These are phyloP conservation scores for Harpagoxenus sublaevis DNA, from an alignment of 2,888 invertebrate genomes.

Conservation along the genomic window DNA sequence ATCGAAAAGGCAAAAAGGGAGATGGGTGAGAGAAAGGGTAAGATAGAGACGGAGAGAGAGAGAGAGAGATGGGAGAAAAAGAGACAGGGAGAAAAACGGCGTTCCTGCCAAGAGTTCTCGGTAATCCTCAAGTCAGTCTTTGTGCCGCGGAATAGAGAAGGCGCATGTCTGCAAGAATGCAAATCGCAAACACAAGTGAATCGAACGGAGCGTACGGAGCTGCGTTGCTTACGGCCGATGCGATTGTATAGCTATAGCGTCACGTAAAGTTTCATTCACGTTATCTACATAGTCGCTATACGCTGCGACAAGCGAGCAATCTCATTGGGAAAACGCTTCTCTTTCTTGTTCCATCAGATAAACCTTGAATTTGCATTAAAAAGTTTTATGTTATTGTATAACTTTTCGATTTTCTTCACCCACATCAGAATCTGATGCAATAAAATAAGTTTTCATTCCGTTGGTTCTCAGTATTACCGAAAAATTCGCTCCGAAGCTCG, in stretches of 20 bases:
- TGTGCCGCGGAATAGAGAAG: constrained; percentile 75
- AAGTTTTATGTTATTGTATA: not conserved
- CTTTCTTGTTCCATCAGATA: not conserved
- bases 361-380: not conserved
- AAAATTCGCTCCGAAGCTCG: not conserved
- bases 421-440: too few relatives aligned
- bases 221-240: constrained; percentile 17
- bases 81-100: constrained; percentile 64
- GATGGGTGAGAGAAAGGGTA: constrained; percentile 26
- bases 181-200: constrained; percentile 71
- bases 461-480: not conserved
- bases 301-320: not conserved
- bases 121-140: constrained; percentile 79
- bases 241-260: constrained; percentile 18
- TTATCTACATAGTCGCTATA: not conserved
- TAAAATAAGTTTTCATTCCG: not conserved
- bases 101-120: constrained; percentile 69
- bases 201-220: constrained; percentile 57
- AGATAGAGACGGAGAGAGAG: not conserved
- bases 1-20: constrained; percentile 63
- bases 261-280: constrained; percentile 29
- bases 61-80: constrained; percentile 34
- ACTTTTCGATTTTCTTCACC: not conserved
- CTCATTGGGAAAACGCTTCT: not conserved
- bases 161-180: constrained; percentile 74